phyloP scores from a whole-genome alignment of 2,888 invertebrate species.

The Euphydryas editha region DNA sequence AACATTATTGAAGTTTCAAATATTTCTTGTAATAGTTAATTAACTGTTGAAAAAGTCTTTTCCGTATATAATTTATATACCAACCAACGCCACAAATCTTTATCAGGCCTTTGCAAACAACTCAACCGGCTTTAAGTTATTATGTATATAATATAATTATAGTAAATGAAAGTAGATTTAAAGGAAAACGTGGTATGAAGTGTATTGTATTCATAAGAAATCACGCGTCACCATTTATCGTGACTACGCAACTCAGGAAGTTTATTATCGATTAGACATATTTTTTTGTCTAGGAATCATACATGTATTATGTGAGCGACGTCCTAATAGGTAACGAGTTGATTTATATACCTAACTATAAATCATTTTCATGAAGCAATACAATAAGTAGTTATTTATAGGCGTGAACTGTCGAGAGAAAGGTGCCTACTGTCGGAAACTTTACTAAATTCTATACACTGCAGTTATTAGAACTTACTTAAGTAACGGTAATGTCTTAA shows the following conservation, averaged over 20 bases:
- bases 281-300: conserved; percentile 31
- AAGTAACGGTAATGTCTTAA: background rate
- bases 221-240: conserved; percentile 32
- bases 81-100: too few species aligned
- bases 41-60: too few species aligned
- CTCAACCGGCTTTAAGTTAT: background rate
- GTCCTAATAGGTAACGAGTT: conserved; percentile 17
- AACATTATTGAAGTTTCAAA: background rate
- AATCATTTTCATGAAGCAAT: conserved; percentile 10
- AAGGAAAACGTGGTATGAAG: conserved; percentile 11
- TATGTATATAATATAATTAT: background rate
- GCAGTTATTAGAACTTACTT: background rate
- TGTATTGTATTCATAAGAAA: conserved; percentile 38
- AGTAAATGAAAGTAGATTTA: background rate
- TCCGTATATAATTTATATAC: too few species aligned
- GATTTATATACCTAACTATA: conserved; percentile 8
- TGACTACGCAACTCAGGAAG: conserved; percentile 33
- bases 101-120: background rate
- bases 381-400: conserved; percentile 12
- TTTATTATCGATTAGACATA: conserved; percentile 30
- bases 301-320: conserved; percentile 21
- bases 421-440: conserved; percentile 19
- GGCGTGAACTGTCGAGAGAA: conserved; percentile 12
- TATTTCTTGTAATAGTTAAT: background rate
- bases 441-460: background rate